phyloP scores from a whole-genome alignment of 2,113 vertebrate species.

The Centropus unirufus region DNA sequence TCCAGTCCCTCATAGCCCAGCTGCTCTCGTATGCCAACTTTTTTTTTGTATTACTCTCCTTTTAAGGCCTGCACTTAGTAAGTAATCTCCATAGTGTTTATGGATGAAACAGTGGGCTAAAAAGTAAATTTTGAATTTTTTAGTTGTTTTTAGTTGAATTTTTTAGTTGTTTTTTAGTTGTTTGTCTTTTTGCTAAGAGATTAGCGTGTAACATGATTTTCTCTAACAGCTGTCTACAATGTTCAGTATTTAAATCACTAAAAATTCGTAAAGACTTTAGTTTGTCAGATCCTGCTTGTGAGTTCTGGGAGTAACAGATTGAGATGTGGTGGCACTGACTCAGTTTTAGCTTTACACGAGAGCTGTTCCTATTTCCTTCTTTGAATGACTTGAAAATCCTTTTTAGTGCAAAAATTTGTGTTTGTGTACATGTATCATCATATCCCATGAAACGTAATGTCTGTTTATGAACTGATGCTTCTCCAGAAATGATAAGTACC shows the following conservation, averaged over 20 bases:
- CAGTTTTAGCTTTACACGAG: not conserved
- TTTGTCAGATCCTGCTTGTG: not conserved
- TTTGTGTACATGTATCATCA: fast-evolving
- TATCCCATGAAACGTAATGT: not conserved
- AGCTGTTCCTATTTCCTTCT: not conserved
- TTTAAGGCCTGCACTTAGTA: not conserved
- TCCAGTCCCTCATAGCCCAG: not conserved
- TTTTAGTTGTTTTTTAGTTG: not conserved
- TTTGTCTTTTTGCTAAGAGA: no score
- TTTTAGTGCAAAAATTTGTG: not conserved
- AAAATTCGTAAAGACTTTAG: not conserved
- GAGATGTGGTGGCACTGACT: not conserved
- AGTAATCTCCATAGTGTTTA: not conserved
- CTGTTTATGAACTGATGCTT: not conserved
- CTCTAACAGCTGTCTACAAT: not conserved
- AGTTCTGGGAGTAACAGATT: not conserved
- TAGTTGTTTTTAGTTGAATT: not conserved
- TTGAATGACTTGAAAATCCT: not conserved
- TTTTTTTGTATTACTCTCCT: not conserved
- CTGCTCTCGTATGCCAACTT: not conserved
- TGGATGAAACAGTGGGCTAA: not conserved
- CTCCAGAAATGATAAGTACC: not conserved
- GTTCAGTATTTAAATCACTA: not conserved
- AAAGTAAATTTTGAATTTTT: not conserved
- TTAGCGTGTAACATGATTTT: not conserved